Base-by-base conservation (phyloP, 92 coral and sea anemone species). In the Porites lobata region DNA sequence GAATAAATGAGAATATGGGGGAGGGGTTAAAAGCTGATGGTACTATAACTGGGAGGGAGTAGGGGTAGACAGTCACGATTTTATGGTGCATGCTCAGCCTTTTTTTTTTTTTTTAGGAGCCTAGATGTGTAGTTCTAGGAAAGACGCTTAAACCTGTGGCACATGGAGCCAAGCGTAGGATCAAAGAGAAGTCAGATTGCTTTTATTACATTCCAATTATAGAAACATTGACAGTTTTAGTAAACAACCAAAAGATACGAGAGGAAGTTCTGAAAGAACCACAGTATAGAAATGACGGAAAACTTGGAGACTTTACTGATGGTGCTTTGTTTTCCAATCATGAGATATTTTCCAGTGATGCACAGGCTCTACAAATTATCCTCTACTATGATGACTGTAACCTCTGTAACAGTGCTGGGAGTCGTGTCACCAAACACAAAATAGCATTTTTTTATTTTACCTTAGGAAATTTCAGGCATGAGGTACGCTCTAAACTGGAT, bases 331-430 rank as follows among this genome's bases (percentile, higher is more conserved):
- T 70, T 66, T 18, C 56, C 13, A 78, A 85, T 75, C 86, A 90
- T 68, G 64, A 64, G 24, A 10, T 84, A 61, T 90, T 90, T 64
- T 22, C 65, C 63, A 82, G 32, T 43, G 69, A 90, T 52, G 66
- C n/a, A 73, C 72, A 78, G 58, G 93, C 93, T 14, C 74, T 84
- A 11, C 80, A 59, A 17, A 59, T 90, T 32, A 72, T 85, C 22
- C 72, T 85, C 72, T 90, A 62, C 76, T 88, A 90, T 75, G 93
- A 90, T 56, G 87, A 67, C 47, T 57, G 78, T 9, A 83, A 90
- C 21, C 83, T 90, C 62, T 79, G 90, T 59, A 90, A 85, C 87
- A 80, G 87, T 21, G 86, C 83, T 63, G 90, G 90, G 22, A 72
- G 86, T 24, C 64, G 77, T 5, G 58, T 77, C 6, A 76, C 83